A percentile compares a stretch with the other conserved stretches of the same genome.
Conservation (phyloP, 2,888 invertebrate genomes). For the Bugulina stolonifera region DNA sequence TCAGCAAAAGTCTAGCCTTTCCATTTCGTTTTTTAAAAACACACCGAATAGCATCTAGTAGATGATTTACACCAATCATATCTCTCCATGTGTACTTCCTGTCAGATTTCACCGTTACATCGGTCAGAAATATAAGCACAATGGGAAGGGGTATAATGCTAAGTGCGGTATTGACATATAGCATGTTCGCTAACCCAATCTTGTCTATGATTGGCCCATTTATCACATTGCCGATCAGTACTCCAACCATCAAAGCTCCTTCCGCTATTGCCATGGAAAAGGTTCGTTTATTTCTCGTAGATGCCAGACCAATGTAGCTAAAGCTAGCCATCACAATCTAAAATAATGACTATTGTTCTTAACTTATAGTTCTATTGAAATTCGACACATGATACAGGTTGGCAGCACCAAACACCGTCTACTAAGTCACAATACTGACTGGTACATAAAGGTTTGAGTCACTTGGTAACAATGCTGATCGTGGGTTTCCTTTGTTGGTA, state of each 20-base stretch:
- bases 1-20: background rate
- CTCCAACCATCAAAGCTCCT: slow-evolving; percentile 8
- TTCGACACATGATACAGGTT: too few relatives aligned
- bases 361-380: too few relatives aligned
- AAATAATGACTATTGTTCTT: background rate
- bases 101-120: background rate
- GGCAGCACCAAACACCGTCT: background rate
- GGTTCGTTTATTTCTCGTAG: background rate
- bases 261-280: background rate
- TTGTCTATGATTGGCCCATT: slow-evolving; percentile 23
- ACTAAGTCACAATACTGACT: too few relatives aligned
- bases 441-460: too few relatives aligned
- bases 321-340: slow-evolving; percentile 14
- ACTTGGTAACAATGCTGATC: too few relatives aligned
- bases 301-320: background rate
- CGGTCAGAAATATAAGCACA: background rate
- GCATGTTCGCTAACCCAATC: background rate
- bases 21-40: slow-evolving; percentile 16
- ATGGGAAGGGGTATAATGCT: background rate
- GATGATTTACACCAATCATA: background rate
- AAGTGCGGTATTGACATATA: background rate
- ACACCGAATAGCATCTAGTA: background rate
- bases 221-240: background rate
- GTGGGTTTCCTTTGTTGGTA: too few relatives aligned
- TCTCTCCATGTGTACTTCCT: slow-evolving; percentile 1